phyloP scores from a whole-genome alignment of 2,888 invertebrate species.

The Leucoma salicis region DNA sequence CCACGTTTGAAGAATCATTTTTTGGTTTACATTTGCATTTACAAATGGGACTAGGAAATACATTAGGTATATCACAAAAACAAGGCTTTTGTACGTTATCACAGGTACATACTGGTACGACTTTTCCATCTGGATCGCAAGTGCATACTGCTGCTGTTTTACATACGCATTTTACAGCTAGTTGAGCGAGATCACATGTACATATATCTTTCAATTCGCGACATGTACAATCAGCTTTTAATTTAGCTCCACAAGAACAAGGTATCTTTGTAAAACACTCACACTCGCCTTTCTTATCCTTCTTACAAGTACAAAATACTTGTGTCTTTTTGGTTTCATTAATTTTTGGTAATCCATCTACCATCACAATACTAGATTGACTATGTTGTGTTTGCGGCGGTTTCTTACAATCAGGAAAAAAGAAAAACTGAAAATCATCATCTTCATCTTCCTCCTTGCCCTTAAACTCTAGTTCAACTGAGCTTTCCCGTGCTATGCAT shows the following conservation, averaged over 20 bases:
- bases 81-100: slow-evolving; percentile 60
- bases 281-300: slow-evolving; percentile 54
- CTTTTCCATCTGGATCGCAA: slow-evolving; percentile 49
- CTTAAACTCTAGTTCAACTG: slow-evolving; percentile 33
- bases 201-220: slow-evolving; percentile 51
- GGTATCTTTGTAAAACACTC: slow-evolving; percentile 54
- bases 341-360: slow-evolving; percentile 63
- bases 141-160: slow-evolving; percentile 4
- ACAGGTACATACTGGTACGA: slow-evolving; percentile 55
- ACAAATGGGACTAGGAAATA: slow-evolving; percentile 59
- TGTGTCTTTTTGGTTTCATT: slow-evolving; percentile 31
- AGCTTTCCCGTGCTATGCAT: slow-evolving; percentile 42
- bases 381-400: slow-evolving; percentile 44
- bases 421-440: slow-evolving; percentile 67
- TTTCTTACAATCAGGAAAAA: slow-evolving; percentile 69
- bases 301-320: slow-evolving; percentile 50
- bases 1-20: slow-evolving; percentile 4
- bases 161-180: slow-evolving; percentile 44
- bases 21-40: slow-evolving; percentile 54
- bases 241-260: slow-evolving; percentile 63
- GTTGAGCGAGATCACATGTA: slow-evolving; percentile 50
- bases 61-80: slow-evolving; percentile 48
- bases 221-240: slow-evolving; percentile 54
- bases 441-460: slow-evolving; percentile 43
- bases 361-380: slow-evolving; percentile 55